Base-by-base conservation (phyloP, 2,797 vertebrate genomes). In the Clarias fuscus region DNA sequence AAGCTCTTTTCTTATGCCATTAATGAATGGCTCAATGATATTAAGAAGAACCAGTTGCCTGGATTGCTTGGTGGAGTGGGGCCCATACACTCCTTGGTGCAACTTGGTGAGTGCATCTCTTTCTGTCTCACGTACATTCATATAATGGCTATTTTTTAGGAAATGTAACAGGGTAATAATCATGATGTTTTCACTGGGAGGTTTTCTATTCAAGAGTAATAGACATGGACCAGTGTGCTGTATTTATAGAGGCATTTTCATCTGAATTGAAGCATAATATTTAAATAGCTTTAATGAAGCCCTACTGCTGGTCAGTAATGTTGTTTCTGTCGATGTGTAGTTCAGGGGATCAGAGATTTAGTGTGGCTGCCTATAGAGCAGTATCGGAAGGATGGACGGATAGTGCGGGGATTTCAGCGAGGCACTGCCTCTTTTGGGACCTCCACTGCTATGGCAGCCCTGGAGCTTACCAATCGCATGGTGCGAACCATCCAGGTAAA, bases 281-380 rank as follows among this genome's bases (percentile, higher is more conserved):
- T 76, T 18, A 56, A n/a, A 76, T 53, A 10, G 15, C 30, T 85
- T 13, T 78, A 37, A 30, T 62, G 5, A 62, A 37, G 56, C 20
- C 13, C 13, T 10, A 37, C 10, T 62, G 58, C 1, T 5, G 11
- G n/a, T 58, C 17, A 77, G 18, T 85, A 37, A 72, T 73, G 48
- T 71, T 14, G 24, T 73, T 24, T 80, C 65, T 86, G 37, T n/a
- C 43, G 30, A n/a, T 92, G 65, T 94, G 91, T 91, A 99, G 98
- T 97, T 87, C 98, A 99, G 92, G 98, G 98, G 90, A 96, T 99
- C 85, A 96, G 97, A 89, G 98, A 99, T 92, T 91, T 99, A 93
- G 97, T 99, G 43, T 99, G 98, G 98, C 92, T 99, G 76, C 98
- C 98, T 0, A 99, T 99, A 82, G 98, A 99, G 91, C 98, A 99